Evolutionary conservation across 2,797 vertebrate species (phyloP).

Genomic region (Anguilla pacifica): DNA sequence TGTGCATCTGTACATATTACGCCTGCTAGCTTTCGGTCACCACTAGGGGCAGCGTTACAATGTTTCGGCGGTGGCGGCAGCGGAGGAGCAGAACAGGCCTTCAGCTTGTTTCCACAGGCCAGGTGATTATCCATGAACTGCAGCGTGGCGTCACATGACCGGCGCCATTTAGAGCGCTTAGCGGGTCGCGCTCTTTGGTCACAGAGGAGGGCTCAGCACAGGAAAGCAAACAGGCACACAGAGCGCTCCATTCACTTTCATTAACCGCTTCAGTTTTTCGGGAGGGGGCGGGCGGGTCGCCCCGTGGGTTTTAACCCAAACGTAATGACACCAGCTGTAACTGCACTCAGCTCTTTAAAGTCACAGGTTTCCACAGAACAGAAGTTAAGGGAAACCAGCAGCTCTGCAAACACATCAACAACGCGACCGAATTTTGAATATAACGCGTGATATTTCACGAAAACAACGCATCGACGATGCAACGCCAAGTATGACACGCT

Average conservation of each 20-base stretch:
- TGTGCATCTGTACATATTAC: not conserved
- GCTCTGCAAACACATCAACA: not conserved
- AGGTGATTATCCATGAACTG: not conserved
- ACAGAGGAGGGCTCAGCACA: not conserved
- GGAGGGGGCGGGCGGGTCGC: not conserved
- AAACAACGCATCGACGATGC: not conserved
- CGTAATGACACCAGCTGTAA: not conserved
- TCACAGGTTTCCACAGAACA: not conserved
- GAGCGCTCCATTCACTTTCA: not conserved
- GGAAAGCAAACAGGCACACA: constrained; percentile 18
- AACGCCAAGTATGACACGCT: not conserved
- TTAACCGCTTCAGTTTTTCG: not conserved
- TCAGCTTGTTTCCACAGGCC: not conserved
- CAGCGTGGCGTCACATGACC: constrained; percentile 18
- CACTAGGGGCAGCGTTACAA: not conserved
- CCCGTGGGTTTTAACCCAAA: not conserved
- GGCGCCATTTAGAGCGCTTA: not conserved
- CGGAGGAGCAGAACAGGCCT: not conserved
- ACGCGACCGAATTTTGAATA: not conserved
- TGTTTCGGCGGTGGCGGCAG: not conserved
- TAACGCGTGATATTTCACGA: not conserved
- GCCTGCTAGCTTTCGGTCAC: not conserved
- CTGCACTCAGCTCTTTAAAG: not conserved
- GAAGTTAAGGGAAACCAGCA: not conserved
- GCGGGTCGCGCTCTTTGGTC: not conserved